Evolutionary conservation across 2,113 vertebrate species (phyloP).

Genomic region (Aegithalos caudatus): DNA sequence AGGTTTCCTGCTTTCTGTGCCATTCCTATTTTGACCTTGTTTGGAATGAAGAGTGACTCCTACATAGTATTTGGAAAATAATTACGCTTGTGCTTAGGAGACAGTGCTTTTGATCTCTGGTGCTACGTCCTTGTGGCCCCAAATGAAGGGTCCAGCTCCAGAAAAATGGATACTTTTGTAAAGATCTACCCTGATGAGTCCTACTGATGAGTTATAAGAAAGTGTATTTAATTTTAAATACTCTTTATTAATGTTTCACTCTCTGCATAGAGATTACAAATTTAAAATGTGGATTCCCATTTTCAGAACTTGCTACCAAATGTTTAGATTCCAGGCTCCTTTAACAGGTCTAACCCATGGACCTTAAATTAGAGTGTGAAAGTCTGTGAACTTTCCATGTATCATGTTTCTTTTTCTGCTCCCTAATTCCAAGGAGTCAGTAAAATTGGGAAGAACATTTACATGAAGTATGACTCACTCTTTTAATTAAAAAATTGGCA

Average conservation of each 20-base stretch:
- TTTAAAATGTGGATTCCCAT: background rate
- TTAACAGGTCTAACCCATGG: background rate
- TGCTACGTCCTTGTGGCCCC: background rate
- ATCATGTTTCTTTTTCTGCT: background rate
- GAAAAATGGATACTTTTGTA: background rate
- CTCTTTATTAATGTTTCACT: background rate
- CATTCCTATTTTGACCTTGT: background rate
- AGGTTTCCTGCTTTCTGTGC: background rate
- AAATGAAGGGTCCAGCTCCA: background rate
- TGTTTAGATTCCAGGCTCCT: background rate
- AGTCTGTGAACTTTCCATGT: background rate
- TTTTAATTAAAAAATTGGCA: conserved; percentile 56
- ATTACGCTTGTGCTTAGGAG: background rate
- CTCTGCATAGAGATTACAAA: background rate
- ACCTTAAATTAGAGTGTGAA: background rate
- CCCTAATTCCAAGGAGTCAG: background rate
- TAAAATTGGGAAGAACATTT: conserved; percentile 20
- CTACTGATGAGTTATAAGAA: background rate
- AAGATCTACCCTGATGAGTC: background rate
- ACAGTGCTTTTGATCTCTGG: background rate
- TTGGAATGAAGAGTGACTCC: background rate
- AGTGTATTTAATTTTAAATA: background rate
- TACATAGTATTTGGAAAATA: background rate
- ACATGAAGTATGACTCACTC: conserved; percentile 37
- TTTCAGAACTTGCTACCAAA: background rate